These are phyloP conservation scores for Neria commutata DNA, from an alignment of 2,888 invertebrate genomes.

Conservation along the genomic window DNA sequence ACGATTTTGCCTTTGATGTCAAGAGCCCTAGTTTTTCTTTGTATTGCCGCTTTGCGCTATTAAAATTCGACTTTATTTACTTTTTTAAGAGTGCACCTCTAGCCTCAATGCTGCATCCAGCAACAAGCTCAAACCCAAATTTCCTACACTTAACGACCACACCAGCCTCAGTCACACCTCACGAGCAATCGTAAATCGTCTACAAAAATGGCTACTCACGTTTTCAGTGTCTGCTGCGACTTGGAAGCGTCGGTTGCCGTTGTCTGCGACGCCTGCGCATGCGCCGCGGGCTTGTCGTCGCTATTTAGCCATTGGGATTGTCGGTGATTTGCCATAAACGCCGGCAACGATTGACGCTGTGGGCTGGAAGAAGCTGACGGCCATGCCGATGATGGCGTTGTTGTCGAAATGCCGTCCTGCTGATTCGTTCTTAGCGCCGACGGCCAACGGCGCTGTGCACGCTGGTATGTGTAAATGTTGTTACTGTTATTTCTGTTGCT, in stretches of 20 bases:
- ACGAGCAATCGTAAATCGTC: constrained; percentile 16
- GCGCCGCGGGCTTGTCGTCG: background rate
- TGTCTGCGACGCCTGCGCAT: background rate
- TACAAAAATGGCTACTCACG: constrained; percentile 49
- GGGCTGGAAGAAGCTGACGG: constrained; percentile 7
- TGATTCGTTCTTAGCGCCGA: constrained; percentile 11
- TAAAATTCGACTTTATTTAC: too few species aligned
- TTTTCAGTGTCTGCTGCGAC: constrained; percentile 45
- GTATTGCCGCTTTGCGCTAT: too few species aligned
- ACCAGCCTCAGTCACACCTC: background rate
- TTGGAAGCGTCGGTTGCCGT: constrained; percentile 13
- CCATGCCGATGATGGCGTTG: background rate
- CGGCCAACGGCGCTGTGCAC: too few species aligned
- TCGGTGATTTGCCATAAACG: constrained; percentile 11
- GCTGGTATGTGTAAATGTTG: constrained; percentile 1
- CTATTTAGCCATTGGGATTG: constrained; percentile 16
- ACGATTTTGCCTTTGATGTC: too few species aligned
- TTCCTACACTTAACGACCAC: background rate
- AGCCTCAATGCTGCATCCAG: too few species aligned
- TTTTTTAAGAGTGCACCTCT: too few species aligned
- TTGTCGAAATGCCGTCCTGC: background rate
- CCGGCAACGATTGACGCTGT: constrained; percentile 8
- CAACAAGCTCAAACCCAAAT: too few species aligned
- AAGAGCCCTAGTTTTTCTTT: too few species aligned
- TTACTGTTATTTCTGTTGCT: constrained; percentile 15